Evolutionary conservation across 2,797 vertebrate species (phyloP).

Genomic region (Scyliorhinus canicula): DNA sequence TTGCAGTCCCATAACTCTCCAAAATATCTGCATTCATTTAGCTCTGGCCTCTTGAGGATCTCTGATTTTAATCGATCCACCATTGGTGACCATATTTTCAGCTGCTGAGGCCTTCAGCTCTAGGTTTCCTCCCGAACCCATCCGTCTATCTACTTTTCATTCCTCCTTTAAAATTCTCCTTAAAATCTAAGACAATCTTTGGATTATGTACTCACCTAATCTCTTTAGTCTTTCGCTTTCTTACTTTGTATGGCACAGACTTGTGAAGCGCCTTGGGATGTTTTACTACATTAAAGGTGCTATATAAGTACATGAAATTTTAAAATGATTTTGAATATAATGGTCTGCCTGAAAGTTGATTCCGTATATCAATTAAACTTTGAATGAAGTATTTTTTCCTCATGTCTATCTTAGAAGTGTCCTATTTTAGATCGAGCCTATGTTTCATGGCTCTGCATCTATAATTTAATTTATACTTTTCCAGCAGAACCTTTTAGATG

Average conservation of each 20-base stretch:
- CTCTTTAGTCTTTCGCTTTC: background rate
- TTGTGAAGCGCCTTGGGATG: background rate
- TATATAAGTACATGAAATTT: background rate
- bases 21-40: background rate
- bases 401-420: background rate
- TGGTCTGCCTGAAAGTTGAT: background rate
- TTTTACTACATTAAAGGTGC: background rate
- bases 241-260: background rate
- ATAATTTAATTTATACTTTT: background rate
- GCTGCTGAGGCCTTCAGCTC: background rate
- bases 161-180: background rate
- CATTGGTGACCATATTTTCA: background rate
- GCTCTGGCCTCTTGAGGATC: background rate
- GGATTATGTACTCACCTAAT: background rate
- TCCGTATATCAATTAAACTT: background rate
- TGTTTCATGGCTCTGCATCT: background rate
- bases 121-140: background rate
- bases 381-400: background rate
- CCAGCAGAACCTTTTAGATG: background rate
- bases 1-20: background rate
- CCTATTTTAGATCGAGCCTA: background rate
- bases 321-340: background rate
- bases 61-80: background rate
- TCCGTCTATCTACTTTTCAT: background rate
- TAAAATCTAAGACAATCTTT: background rate